Percentiles rank a stretch among this genome's conserved stretches.
Evolutionary conservation across 2,797 vertebrate species (phyloP).

Genomic region (Melanotaenia maccullochi): DNA sequence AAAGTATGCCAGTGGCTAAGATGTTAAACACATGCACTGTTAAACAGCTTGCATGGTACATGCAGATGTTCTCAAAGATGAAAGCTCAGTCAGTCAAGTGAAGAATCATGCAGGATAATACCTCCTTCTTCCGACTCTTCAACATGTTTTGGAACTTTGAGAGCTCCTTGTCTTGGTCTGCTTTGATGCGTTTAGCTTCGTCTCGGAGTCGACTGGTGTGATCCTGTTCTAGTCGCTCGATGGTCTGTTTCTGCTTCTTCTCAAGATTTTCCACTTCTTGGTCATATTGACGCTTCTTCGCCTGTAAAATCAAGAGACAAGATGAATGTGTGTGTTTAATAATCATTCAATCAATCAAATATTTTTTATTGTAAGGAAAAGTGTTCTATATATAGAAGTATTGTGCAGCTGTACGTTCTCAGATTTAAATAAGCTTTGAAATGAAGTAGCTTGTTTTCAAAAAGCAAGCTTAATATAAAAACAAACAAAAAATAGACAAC

Average conservation of each 20-base stretch:
- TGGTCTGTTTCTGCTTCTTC: conserved; percentile 97
- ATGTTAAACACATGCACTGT: conserved; percentile 40
- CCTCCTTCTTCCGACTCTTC: conserved; percentile 98
- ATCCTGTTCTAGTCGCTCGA: conserved; percentile 96
- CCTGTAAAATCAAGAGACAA: conserved; percentile 62
- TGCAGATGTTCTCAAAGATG: conserved; percentile 34
- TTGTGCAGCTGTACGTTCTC: background rate
- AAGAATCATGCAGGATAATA: conserved; percentile 64
- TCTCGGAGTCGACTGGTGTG: conserved; percentile 95
- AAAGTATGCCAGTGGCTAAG: conserved; percentile 24
- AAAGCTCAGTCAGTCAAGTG: background rate
- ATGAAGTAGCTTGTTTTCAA: conserved; percentile 25
- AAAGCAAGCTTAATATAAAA: conserved; percentile 7
- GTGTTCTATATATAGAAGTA: background rate
- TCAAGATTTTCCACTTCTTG: conserved; percentile 98
- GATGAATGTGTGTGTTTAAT: background rate
- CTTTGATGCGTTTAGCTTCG: conserved; percentile 97
- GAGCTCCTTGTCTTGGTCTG: conserved; percentile 95
- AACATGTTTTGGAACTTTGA: conserved; percentile 97
- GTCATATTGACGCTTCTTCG: conserved; percentile 96
- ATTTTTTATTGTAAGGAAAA: background rate
- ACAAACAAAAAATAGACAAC: background rate
- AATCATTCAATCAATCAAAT: too few species aligned
- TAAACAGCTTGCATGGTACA: conserved; percentile 29
- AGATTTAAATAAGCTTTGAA: conserved; percentile 19